A percentile compares a stretch with the other conserved stretches of the same genome.
phyloP scores from a whole-genome alignment of 2,113 vertebrate species.

The Empidonax traillii region DNA sequence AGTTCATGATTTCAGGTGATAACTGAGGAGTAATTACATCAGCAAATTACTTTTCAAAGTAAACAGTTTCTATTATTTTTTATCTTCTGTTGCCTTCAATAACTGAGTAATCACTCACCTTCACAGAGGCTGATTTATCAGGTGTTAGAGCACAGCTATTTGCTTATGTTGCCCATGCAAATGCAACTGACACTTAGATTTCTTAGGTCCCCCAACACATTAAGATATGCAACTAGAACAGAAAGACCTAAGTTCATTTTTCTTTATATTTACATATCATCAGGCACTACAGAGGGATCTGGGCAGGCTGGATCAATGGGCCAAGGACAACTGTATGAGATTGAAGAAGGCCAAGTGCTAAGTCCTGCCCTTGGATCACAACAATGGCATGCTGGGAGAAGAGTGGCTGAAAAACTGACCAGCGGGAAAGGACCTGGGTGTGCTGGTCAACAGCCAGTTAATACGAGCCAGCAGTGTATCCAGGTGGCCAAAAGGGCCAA shows the following conservation, averaged over 20 bases:
- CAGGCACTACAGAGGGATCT: neutral
- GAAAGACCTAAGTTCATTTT: neutral
- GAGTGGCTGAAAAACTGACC: neutral
- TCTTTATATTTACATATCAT: neutral
- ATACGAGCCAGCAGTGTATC: neutral
- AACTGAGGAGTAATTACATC: neutral
- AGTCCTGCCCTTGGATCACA: neutral
- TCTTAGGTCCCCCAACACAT: neutral
- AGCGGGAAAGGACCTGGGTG: neutral
- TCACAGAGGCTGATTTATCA: neutral
- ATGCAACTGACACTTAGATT: neutral
- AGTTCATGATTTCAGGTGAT: constrained; percentile 33
- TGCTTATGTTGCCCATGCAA: neutral
- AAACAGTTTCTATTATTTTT: constrained; percentile 17
- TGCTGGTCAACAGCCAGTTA: neutral
- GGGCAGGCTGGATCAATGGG: neutral
- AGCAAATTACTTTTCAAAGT: constrained; percentile 35
- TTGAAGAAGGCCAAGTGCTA: neutral
- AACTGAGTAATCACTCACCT: neutral
- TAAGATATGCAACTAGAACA: neutral
- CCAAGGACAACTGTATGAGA: neutral
- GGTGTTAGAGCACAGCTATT: neutral
- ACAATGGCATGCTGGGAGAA: neutral
- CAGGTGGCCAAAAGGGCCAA: neutral
- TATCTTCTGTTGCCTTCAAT: neutral